phyloP scores from a whole-genome alignment of 2,888 invertebrate species.

The Ormyrus pomaceus region DNA sequence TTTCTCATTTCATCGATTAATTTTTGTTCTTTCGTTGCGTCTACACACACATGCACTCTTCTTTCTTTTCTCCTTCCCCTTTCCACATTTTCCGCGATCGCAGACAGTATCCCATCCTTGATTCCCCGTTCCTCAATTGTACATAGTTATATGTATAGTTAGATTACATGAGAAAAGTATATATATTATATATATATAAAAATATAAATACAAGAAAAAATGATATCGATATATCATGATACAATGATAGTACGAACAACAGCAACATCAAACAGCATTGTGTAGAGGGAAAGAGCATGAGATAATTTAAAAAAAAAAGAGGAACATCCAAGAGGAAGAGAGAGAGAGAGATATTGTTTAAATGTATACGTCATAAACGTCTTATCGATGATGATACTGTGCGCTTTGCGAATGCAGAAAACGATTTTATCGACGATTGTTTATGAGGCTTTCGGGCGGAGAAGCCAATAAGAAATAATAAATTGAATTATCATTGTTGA shows the following conservation, averaged over 20 bases:
- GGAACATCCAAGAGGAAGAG: constrained; percentile 19
- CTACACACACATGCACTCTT: constrained; percentile 15
- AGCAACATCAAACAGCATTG: constrained; percentile 42
- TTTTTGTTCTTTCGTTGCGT: constrained; percentile 33
- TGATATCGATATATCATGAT: constrained; percentile 57
- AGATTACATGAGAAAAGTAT: constrained; percentile 67
- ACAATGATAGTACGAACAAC: constrained; percentile 61
- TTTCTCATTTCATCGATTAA: not conserved
- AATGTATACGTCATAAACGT: constrained; percentile 53
- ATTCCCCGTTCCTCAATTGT: constrained; percentile 67
- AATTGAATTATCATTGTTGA: constrained; percentile 54
- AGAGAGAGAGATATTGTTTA: constrained; percentile 54
- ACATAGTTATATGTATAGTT: constrained; percentile 76
- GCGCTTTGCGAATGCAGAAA: constrained; percentile 35
- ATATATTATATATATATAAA: constrained; percentile 58
- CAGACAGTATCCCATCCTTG: constrained; percentile 37
- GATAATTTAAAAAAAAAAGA: not conserved
- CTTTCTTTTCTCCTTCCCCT: constrained; percentile 24
- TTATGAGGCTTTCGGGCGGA: constrained; percentile 7
- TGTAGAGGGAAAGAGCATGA: constrained; percentile 54
- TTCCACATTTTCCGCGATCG: not conserved
- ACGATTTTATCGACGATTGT: constrained; percentile 49
- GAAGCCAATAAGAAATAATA: constrained; percentile 17
- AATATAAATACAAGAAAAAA: constrained; percentile 55
- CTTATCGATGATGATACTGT: constrained; percentile 36